A percentile compares a stretch with the other conserved stretches of the same genome.
These are phyloP conservation scores for Lutjanus argentimaculatus DNA, from an alignment of 2,797 vertebrate genomes.

Conservation along the genomic window DNA sequence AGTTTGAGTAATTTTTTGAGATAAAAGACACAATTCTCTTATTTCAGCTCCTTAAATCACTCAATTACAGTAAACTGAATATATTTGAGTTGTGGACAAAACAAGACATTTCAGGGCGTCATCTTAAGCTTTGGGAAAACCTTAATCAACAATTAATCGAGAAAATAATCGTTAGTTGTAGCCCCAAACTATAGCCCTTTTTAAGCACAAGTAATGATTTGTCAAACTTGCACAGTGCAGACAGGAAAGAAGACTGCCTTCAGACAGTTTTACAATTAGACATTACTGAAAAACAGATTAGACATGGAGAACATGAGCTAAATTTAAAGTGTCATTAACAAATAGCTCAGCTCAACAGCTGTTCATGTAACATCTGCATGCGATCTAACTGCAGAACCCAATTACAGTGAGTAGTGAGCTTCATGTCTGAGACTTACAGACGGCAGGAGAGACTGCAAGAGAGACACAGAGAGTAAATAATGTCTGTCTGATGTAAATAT, in stretches of 20 bases:
- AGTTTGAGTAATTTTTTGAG: no score
- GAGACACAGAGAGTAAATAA: not conserved
- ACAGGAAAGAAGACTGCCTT: not conserved
- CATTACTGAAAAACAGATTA: no score
- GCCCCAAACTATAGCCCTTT: not conserved
- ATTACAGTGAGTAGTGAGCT: not conserved
- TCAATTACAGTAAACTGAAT: no score
- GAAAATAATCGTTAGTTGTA: no score
- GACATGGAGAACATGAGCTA: not conserved
- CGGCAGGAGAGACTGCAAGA: not conserved
- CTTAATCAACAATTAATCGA: no score
- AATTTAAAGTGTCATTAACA: not conserved
- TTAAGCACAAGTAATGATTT: not conserved
- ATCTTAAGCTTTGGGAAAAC: no score
- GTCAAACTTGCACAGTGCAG: not conserved
- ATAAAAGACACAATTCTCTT: no score
- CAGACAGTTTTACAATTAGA: not conserved
- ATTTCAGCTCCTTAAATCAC: no score
- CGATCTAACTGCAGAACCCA: not conserved
- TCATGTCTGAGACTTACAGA: constrained; percentile 5
- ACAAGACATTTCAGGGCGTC: no score
- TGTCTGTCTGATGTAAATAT: not conserved
- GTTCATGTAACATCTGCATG: constrained; percentile 12
- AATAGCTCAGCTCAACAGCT: constrained; percentile 15
- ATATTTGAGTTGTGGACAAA: no score